Conservation (phyloP, 2,797 vertebrate species). For the Clarias fuscus region DNA sequence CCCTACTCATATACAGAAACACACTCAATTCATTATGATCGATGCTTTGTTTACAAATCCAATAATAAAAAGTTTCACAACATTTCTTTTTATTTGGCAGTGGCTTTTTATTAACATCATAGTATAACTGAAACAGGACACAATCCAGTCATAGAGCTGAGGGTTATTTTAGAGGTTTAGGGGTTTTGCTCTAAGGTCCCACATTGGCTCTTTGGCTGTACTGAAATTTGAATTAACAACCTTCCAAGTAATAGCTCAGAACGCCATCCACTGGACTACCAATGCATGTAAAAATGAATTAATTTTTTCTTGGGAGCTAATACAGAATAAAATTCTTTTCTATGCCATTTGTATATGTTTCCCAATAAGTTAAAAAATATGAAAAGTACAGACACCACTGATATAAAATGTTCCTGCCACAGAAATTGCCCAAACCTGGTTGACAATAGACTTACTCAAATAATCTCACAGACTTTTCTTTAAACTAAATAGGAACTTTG, state of each 20-base stretch:
- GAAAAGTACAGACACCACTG: neutral
- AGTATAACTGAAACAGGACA: neutral
- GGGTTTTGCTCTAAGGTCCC: neutral
- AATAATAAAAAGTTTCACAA: neutral
- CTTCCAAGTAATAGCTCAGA: neutral
- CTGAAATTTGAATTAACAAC: neutral
- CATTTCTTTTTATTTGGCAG: neutral
- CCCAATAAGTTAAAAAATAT: neutral
- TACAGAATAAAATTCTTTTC: neutral
- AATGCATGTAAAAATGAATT: neutral
- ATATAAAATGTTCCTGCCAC: neutral
- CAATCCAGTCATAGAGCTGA: neutral
- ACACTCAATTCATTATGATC: neutral
- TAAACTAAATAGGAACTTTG: neutral
- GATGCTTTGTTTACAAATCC: constrained; percentile 25
- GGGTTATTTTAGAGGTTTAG: neutral
- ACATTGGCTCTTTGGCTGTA: neutral
- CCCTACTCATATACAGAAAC: constrained; percentile 1
- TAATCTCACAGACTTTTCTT: neutral
- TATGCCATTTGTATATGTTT: neutral
- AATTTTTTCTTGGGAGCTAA: neutral
- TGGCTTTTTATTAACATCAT: constrained; percentile 6
- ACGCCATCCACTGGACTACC: neutral
- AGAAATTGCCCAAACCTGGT: neutral
- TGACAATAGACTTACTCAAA: neutral